A percentile compares a stretch with the other conserved stretches of the same genome.
Conservation (phyloP, 2,888 invertebrate species). For the Sepiola atlantica region DNA sequence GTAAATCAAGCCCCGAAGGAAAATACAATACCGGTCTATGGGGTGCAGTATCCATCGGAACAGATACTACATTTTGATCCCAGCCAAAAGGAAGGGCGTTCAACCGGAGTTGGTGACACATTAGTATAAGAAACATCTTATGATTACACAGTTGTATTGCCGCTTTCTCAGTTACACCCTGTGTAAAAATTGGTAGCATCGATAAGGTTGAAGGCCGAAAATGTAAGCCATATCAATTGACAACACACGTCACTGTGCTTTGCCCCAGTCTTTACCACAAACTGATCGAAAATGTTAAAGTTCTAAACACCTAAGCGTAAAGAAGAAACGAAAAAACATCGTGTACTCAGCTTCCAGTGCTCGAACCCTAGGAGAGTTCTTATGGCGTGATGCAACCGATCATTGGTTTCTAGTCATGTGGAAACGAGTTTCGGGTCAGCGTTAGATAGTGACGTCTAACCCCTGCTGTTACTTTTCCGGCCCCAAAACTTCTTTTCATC, state of each 20-base stretch:
- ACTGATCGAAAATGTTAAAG: not conserved
- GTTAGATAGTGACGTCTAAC: not conserved
- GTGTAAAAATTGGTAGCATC: not conserved
- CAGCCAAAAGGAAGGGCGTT: no score
- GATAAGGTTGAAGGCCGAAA: not conserved
- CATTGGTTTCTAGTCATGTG: not conserved
- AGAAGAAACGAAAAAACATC: not conserved
- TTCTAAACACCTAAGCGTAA: not conserved
- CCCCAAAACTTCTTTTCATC: not conserved
- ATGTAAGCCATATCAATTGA: not conserved
- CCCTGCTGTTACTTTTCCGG: not conserved
- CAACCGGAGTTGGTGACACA: no score
- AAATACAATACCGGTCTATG: no score
- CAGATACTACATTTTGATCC: no score
- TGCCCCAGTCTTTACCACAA: not conserved
- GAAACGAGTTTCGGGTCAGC: not conserved
- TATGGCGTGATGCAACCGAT: not conserved
- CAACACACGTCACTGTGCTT: not conserved
- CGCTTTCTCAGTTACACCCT: not conserved
- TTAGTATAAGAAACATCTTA: no score
- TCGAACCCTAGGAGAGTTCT: not conserved
- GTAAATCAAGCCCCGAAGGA: no score
- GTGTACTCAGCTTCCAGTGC: not conserved
- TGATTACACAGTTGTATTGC: no score
- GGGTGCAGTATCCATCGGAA: no score